Percentiles rank a stretch among this genome's conserved stretches.
These are phyloP conservation scores for Hyposmocoma kahamanoa DNA, from an alignment of 1,140 invertebrate species.

Conservation along the genomic window DNA sequence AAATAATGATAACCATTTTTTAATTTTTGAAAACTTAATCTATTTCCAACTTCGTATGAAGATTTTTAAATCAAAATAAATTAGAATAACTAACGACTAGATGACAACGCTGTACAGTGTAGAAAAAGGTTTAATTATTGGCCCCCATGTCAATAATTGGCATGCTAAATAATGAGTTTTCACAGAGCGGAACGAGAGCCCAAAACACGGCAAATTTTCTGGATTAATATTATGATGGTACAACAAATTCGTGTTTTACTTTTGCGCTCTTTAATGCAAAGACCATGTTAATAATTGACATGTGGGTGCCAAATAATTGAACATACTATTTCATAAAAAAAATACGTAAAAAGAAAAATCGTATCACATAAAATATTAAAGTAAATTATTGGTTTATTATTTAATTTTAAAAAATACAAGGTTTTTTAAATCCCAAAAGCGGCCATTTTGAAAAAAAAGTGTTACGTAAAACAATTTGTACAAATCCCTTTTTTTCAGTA, in stretches of 20 bases:
- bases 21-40: conserved; percentile 64
- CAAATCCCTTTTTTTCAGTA: too few species aligned
- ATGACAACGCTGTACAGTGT: conserved; percentile 51
- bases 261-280: background rate
- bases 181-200: background rate
- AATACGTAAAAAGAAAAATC: too few species aligned
- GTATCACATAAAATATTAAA: too few species aligned
- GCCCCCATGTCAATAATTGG: background rate
- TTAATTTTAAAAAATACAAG: too few species aligned
- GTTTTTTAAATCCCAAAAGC: too few species aligned
- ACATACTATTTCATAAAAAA: too few species aligned
- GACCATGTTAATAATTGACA: background rate
- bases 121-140: conserved; percentile 22
- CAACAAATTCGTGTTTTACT: background rate
- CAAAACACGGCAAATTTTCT: background rate
- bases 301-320: too few species aligned
- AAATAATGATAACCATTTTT: conserved; percentile 56
- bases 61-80: conserved; percentile 33
- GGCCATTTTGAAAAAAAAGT: too few species aligned
- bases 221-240: background rate
- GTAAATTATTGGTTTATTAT: too few species aligned
- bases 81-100: conserved; percentile 63
- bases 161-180: too few species aligned
- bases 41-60: conserved; percentile 50
- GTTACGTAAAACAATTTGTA: too few species aligned